A percentile compares a stretch with the other conserved stretches of the same genome.
phyloP scores from a whole-genome alignment of 2,888 invertebrate genomes.

The Lycaena phlaeas region DNA sequence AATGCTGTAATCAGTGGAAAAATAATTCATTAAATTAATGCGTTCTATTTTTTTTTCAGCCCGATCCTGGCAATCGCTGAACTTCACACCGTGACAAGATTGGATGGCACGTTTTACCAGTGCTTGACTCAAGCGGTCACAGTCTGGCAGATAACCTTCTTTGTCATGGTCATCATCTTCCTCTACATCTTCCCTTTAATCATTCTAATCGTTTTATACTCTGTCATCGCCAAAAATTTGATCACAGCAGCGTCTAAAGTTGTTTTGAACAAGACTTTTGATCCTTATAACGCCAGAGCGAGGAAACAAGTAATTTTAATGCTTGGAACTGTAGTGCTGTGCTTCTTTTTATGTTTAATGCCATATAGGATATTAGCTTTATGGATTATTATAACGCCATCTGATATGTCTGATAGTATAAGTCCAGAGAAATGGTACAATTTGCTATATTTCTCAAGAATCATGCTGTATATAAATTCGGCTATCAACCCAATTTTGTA shows the following conservation, averaged over 20 bases:
- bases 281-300: slow-evolving; percentile 80
- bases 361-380: slow-evolving; percentile 88
- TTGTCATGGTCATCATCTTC: slow-evolving; percentile 82
- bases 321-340: slow-evolving; percentile 88
- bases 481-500: slow-evolving; percentile 94
- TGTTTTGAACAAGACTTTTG: slow-evolving; percentile 80
- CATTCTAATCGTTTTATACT: slow-evolving; percentile 85
- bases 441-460: slow-evolving; percentile 86
- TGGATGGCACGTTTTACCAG: slow-evolving; percentile 80
- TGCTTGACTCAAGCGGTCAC: slow-evolving; percentile 86
- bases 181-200: slow-evolving; percentile 88
- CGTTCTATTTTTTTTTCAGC: slow-evolving; percentile 75
- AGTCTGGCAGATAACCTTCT: slow-evolving; percentile 84
- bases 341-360: slow-evolving; percentile 90
- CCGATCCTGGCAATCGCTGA: slow-evolving; percentile 85
- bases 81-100: slow-evolving; percentile 77
- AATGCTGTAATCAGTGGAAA: background rate
- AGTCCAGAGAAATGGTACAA: slow-evolving; percentile 87
- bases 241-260: slow-evolving; percentile 80
- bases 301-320: slow-evolving; percentile 88
- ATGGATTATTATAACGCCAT: slow-evolving; percentile 85
- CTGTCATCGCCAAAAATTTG: slow-evolving; percentile 86
- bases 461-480: slow-evolving; percentile 91
- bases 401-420: slow-evolving; percentile 77
- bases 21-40: background rate